Conservation (phyloP, 2,797 vertebrate genomes). For the Ptychadena robeensis region DNA sequence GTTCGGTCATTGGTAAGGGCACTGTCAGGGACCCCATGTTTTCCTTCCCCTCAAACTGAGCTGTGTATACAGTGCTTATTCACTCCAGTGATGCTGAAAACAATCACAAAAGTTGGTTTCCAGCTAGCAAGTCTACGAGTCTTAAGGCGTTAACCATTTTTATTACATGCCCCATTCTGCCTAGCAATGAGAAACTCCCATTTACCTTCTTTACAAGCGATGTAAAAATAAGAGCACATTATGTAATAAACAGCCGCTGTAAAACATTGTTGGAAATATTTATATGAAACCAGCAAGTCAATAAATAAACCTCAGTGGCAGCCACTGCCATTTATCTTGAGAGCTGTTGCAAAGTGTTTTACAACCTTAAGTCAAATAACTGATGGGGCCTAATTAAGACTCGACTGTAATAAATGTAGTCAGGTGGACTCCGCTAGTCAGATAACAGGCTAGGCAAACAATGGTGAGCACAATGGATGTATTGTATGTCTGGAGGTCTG, state of each 20-base stretch:
- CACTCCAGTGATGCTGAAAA: too few relatives aligned
- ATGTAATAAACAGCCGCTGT: neutral
- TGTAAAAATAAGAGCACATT: neutral
- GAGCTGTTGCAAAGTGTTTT: slow-evolving; percentile 10
- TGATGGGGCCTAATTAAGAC: slow-evolving; percentile 12
- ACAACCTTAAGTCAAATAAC: slow-evolving; percentile 25
- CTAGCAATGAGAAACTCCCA: too few relatives aligned
- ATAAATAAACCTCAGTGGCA: neutral
- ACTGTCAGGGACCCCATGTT: too few relatives aligned
- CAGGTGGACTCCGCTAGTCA: slow-evolving; percentile 7
- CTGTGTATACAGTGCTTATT: too few relatives aligned
- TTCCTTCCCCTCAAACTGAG: too few relatives aligned
- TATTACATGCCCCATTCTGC: too few relatives aligned
- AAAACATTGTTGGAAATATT: neutral
- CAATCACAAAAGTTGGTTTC: too few relatives aligned
- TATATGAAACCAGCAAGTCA: neutral
- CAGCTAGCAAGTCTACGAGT: too few relatives aligned
- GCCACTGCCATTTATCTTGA: slow-evolving; percentile 5
- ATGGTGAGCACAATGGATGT: neutral
- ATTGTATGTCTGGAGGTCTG: neutral
- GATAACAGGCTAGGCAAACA: slow-evolving; percentile 21
- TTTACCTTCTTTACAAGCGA: too few relatives aligned
- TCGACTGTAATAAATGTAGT: slow-evolving; percentile 23
- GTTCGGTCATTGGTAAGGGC: too few relatives aligned
- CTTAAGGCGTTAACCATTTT: too few relatives aligned